These are phyloP conservation scores for Cnemophilus loriae DNA, from an alignment of 2,113 vertebrate species.

Conservation along the genomic window DNA sequence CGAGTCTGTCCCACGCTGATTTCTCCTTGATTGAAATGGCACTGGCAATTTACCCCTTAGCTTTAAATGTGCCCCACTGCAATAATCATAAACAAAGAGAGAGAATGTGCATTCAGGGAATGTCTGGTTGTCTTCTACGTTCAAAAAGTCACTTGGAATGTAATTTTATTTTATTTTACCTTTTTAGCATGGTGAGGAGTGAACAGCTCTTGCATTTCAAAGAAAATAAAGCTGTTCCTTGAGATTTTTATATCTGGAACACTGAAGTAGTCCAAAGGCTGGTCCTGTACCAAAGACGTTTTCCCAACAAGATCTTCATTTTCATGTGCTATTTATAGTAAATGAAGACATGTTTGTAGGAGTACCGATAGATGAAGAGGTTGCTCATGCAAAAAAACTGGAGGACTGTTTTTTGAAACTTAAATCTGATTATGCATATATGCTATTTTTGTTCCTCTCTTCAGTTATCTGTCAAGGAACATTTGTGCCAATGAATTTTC, in stretches of 20 bases:
- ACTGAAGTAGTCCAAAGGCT: constrained; percentile 20
- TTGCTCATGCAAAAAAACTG: constrained; percentile 2
- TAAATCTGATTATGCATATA: constrained; percentile 48
- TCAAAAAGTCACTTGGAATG: not conserved
- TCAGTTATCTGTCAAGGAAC: constrained; percentile 59
- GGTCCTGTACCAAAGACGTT: not conserved
- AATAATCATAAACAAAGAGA: not conserved
- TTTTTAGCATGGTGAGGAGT: not conserved
- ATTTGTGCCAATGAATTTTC: constrained; percentile 60
- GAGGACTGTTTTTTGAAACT: constrained; percentile 50
- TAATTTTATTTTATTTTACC: not conserved
- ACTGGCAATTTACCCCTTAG: not conserved
- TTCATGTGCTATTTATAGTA: constrained; percentile 44
- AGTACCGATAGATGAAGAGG: constrained; percentile 43
- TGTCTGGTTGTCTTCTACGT: not conserved
- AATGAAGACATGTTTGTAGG: constrained; percentile 53
- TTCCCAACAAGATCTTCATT: constrained; percentile 22
- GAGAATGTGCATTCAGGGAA: not conserved
- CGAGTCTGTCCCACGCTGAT: not conserved
- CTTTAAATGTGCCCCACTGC: not conserved
- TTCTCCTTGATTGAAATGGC: not conserved
- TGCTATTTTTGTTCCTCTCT: constrained; percentile 55
- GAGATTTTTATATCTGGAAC: not conserved
- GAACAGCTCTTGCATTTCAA: not conserved
- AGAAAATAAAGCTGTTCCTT: constrained; percentile 22